A percentile compares a stretch with the other conserved stretches of the same genome.
phyloP scores from a whole-genome alignment of 2,888 invertebrate genomes.

The Dusona sp. region DNA sequence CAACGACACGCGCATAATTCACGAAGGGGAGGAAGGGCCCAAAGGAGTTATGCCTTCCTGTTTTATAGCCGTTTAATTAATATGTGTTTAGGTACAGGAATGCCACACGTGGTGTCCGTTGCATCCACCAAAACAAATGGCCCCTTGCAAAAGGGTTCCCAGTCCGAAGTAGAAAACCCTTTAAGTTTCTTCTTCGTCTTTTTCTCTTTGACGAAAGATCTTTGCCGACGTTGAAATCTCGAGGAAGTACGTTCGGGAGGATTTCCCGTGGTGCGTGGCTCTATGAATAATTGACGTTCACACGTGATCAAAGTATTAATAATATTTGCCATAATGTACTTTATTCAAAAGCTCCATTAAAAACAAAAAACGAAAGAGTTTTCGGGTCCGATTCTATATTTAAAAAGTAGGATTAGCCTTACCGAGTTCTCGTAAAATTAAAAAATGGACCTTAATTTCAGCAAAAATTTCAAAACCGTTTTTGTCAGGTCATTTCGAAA shows the following conservation, averaged over 20 bases:
- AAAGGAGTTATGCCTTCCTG: slow-evolving; percentile 80
- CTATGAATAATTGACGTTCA: slow-evolving; percentile 31
- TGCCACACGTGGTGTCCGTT: slow-evolving; percentile 68
- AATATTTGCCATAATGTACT: background rate
- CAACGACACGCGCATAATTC: slow-evolving; percentile 5
- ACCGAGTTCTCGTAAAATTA: too few relatives aligned
- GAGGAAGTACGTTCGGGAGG: slow-evolving; percentile 14
- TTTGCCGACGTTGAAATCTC: slow-evolving; percentile 22
- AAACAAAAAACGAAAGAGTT: background rate
- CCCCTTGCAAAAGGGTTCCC: background rate
- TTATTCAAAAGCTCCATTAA: background rate
- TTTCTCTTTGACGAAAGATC: background rate
- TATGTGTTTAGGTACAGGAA: slow-evolving; percentile 79
- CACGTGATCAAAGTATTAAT: slow-evolving; percentile 37
- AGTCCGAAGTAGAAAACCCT: background rate
- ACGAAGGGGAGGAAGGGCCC: slow-evolving; percentile 16
- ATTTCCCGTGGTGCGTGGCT: slow-evolving; percentile 22
- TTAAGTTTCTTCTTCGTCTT: background rate
- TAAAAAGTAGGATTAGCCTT: too few relatives aligned
- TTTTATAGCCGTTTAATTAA: slow-evolving; percentile 78
- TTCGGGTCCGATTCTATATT: too few relatives aligned
- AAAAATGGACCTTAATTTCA: too few relatives aligned
- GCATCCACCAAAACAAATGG: background rate
- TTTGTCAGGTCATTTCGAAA: too few relatives aligned
- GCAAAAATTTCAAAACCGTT: too few relatives aligned